Evolutionary conservation across 2,797 vertebrate species (phyloP), one percentile per base, ranked within the genome.

Genomic region (Passerculus sandwichensis): DNA sequence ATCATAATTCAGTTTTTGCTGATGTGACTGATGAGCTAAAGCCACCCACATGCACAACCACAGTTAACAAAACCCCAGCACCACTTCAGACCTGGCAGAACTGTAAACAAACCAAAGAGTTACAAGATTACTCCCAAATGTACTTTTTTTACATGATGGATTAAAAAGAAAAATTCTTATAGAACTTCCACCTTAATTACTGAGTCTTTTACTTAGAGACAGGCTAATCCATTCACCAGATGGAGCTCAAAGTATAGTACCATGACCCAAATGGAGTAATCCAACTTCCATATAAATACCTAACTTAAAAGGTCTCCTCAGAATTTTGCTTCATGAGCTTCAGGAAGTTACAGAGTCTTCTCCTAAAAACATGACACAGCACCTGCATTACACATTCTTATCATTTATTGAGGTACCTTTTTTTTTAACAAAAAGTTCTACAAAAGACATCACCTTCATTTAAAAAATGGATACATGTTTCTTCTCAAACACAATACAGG

Each of bases 331-430:
- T 14, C 23, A 60, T 27, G 11, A 60, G 15, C 4, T 66, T 54
- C 32, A 71, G 16, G 27, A 51, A 20, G 16, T 34, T 44, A 71
- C 23, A 48, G 13, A 40, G 50, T 5, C 40, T 3, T 45, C 51
- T 81, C 75, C 42, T 30, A 44, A 62, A 54, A 71, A n/a, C 6
- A 36, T 1, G 1, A n/a, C 54, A 81, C 17, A 71, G 32, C 32
- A 54, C 1, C 2, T 23, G 1, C 5, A 61, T 67, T 60, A 40
- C 5, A 38, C 10, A 48, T 66, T 27, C 30, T 59, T 30, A 36
- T 6, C 15, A 53, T 95, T 96, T 96, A 96, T 83, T 93, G 34
- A 80, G 4, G 34, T 50, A 53, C 13, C 30, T 51, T 30, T 70
- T 45, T 45, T 51, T 67, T 75, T 10, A 72, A 61, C 22, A 84